Conservation (phyloP, 2,113 vertebrate species). For the Clarias batrachus region DNA sequence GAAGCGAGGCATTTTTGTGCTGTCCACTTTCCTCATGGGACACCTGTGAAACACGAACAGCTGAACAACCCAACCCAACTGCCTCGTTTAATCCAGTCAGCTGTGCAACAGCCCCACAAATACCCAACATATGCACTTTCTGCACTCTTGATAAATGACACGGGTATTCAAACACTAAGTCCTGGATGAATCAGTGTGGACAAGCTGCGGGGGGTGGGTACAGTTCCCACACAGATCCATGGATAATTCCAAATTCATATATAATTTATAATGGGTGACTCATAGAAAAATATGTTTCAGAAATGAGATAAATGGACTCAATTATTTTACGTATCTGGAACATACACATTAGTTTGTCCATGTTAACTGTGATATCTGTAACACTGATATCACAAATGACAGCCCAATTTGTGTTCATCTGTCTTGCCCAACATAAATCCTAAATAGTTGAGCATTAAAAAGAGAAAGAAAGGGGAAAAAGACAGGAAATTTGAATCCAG, state of each 20-base stretch:
- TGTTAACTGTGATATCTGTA: background rate
- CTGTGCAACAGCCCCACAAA: constrained; percentile 34
- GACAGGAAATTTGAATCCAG: background rate
- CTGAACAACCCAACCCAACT: constrained; percentile 58
- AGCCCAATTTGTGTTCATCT: background rate
- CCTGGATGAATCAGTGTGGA: background rate
- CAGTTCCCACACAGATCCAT: too few relatives aligned
- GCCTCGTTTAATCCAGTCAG: constrained; percentile 51
- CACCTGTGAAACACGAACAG: constrained; percentile 65
- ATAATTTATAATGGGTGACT: background rate
- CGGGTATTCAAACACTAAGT: background rate
- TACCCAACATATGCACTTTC: constrained; percentile 29
- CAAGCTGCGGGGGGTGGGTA: background rate
- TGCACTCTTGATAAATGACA: constrained; percentile 54
- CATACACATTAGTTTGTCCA: background rate
- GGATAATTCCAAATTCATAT: background rate
- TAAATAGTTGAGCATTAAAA: background rate
- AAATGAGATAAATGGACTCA: background rate
- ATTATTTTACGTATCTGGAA: background rate
- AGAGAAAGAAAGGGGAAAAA: too few relatives aligned
- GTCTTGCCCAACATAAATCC: background rate
- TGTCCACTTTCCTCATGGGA: constrained; percentile 56
- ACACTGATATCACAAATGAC: background rate
- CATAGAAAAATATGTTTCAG: background rate
- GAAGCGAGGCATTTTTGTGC: constrained; percentile 29